Evolutionary conservation across 2,888 invertebrate genomes (phyloP), one percentile per base, ranked within the genome.

Genomic region (Rotaria socialis): DNA sequence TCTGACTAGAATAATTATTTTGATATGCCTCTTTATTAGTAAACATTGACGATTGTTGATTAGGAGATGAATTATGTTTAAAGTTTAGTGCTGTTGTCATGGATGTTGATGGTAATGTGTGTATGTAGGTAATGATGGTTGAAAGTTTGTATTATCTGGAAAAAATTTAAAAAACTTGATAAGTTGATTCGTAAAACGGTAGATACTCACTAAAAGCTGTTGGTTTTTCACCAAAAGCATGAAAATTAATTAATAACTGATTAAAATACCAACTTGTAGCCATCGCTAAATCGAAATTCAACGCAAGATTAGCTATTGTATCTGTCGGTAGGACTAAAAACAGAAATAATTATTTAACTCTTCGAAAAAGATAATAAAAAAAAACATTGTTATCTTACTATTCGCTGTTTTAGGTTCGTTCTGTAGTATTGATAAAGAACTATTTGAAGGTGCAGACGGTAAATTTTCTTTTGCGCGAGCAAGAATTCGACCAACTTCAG

Each of bases 401-500:
- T 27, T 1, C 24, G 4, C 19, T 35, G 67, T 35, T 16, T 35
- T 35, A 27, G 16, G 16, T 67, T 14, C 35, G 35, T 67, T 67
- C 2, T 16, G 11, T 35, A 14, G 67, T 24, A 19, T 24, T 22
- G 24, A 7, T 56, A 24, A 14, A 16, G 16, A 14, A 27, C 16
- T 35, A 67, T 19, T 35, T 67, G 35, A 1, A 14, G 19, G 35
- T 35, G 19, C 5, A 6, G 35, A 41, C 2, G 5, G 3, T 67
- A 6, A 19, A 16, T 67, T 67, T 27, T 27, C 67, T 16, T 67
- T 67, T 35, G 67, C 67, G 14, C 16, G 67, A 24, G 16, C 67
- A 67, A 67, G 67, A 35, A 67, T 67, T 67, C 35, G 67, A 67
- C 35, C 67, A 67, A 67, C 67, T 35, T 67, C 67, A 14, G 67